Percentiles rank a stretch among this genome's conserved stretches.
Conservation (phyloP, 2,888 invertebrate genomes). For the Bedellia somnulentella region DNA sequence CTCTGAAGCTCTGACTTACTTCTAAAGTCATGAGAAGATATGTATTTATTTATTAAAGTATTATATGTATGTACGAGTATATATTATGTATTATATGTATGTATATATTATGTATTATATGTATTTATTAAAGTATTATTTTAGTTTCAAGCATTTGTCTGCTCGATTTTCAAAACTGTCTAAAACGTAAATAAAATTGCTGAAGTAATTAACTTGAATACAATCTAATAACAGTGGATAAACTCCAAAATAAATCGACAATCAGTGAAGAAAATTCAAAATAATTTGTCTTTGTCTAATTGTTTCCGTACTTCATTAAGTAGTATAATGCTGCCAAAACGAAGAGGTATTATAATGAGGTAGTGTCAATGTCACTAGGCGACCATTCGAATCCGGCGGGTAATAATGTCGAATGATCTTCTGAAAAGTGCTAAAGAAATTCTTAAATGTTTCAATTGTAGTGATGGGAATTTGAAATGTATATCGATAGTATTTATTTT, state of each 20-base stretch:
- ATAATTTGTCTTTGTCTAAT: slow-evolving; percentile 12
- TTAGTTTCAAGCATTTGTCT: too few relatives aligned
- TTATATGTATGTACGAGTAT: too few relatives aligned
- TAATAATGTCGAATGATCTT: slow-evolving; percentile 30
- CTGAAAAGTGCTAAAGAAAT: slow-evolving; percentile 28
- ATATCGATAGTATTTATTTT: slow-evolving; percentile 9
- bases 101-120: too few relatives aligned
- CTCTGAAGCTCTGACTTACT: too few relatives aligned
- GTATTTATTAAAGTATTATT: too few relatives aligned
- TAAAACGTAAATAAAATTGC: slow-evolving; percentile 1
- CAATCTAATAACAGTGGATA: slow-evolving; percentile 9
- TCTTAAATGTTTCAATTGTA: slow-evolving; percentile 33
- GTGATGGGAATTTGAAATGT: slow-evolving; percentile 10
- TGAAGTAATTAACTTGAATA: slow-evolving; percentile 3
- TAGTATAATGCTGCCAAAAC: neutral
- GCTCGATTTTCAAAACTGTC: too few relatives aligned
- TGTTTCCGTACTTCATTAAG: slow-evolving; percentile 1
- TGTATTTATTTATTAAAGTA: too few relatives aligned
- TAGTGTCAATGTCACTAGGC: slow-evolving; percentile 20
- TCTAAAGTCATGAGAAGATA: too few relatives aligned
- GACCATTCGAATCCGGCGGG: slow-evolving; percentile 27
- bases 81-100: too few relatives aligned
- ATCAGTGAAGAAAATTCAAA: slow-evolving; percentile 7
- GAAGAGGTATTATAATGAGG: slow-evolving; percentile 16
- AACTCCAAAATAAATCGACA: slow-evolving; percentile 1